Base-by-base conservation (phyloP, 1,140 invertebrate species). In the Drosophila grimshawi region DNA sequence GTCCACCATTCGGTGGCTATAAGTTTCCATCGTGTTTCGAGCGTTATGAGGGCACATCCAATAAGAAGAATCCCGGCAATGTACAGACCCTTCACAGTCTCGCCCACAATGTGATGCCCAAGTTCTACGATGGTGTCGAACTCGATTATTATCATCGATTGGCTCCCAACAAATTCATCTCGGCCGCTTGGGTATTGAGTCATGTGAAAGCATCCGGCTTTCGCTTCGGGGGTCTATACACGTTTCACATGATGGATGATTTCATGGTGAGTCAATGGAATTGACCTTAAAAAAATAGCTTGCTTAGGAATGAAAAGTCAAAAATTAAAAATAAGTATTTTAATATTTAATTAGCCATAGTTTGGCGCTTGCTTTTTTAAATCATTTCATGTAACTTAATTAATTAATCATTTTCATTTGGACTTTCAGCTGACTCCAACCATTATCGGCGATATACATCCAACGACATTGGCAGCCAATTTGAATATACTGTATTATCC, bases 191-290 rank as follows among this genome's bases (percentile, higher is more conserved):
- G 92, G 46, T 86, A 0, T 60, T 92, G 27, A 92, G 92, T 57
- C 92, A 92, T 64, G 74, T 81, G 10, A 59, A 61, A 5, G 66
- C 92, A 1, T 66, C 80, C 0, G 92, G 92, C 5, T 92, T 92
- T 59, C 90, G 90, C 5, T 90, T 92, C 19, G 92, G 92, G 10
- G 92, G 92, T 3, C 69, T 90, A 10, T 92, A 91, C 57, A 90
- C 86, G n/a, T 74, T 79, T 33, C 86, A 76, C 3, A 51, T 81
- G 4, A 2, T 45, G 0, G 86, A 80, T 39, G 86, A 92, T 77
- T 67, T 91, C 4, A 78, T 92, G 90, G 92, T 92, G 48, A 78
- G 68, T 7, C 39, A 3, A 19, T 19, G 19, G 19, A 19, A 19
- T 19, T 19, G 19, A 1, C 19, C 19, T 19, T 1, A 1, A 19